Evolutionary conservation across 2,888 invertebrate genomes (phyloP), one percentile per base, ranked within the genome.

Genomic region (Apeira syringaria): DNA sequence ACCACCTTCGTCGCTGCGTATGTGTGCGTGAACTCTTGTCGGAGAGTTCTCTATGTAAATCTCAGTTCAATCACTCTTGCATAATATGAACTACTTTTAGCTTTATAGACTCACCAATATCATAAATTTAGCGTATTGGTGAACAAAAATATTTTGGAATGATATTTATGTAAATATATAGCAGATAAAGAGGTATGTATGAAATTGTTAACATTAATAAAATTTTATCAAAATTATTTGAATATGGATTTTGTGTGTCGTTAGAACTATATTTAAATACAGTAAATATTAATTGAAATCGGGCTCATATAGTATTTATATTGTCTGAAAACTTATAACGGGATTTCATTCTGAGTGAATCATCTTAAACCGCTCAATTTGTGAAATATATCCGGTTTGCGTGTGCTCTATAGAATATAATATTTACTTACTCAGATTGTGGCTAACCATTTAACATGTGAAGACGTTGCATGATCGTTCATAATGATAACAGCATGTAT

Each of bases 161-260:
- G 53, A 70, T 68, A 69, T 71, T 80, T 81, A 80, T 85, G 84
- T 86, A 86, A 74, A 85, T 86, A 56, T 46, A 41, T 41, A 72
- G 61, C 65, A 68, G 60, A 51, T 66, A 60, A 60, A 74, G 65
- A 68, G 53, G 64, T 75, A 71, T 70, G 71, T 77, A 79, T 76
- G 67, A 72, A 79, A 71, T 76, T 79, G 86, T 86, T 81, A 78
- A 76, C 63, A 74, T 56, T 76, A 66, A 64, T 62, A 74, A 75
- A 77, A 71, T 79, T 67, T 83, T 3, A 81, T 76, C 71, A 65
- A 48, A 59, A 64, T 50, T 56, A 68, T 60, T 64, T 63, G 63
- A 63, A 15, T 4, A 42, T 41, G 47, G 13, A 46, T 44, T 34
- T 51, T 36, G 47, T 50, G 36, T 50, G 36, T 51, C 50, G 37